Conservation (phyloP, 2,797 vertebrate genomes). For the Alosa sapidissima region DNA sequence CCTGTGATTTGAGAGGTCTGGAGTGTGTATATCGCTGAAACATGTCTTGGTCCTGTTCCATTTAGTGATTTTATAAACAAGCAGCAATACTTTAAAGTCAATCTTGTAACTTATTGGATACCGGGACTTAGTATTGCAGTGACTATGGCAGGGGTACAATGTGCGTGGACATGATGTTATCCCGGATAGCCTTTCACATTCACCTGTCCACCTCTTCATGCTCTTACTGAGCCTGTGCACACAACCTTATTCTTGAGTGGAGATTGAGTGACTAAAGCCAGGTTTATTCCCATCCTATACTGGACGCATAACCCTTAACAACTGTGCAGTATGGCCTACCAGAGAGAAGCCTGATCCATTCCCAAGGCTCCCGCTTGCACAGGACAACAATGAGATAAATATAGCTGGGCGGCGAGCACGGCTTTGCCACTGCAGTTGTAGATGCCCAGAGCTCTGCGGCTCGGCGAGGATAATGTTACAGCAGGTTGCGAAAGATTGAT, state of each 20-base stretch:
- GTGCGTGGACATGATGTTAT: not conserved
- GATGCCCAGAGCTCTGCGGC: not conserved
- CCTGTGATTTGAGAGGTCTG: no score
- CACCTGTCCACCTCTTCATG: not conserved
- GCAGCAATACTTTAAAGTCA: no score
- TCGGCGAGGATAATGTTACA: not conserved
- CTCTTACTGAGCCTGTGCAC: not conserved
- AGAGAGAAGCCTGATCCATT: conserved; percentile 3
- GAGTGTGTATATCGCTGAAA: no score
- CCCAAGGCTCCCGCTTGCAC: conserved; percentile 12
- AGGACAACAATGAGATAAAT: conserved; percentile 26
- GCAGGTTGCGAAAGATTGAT: conserved; percentile 6
- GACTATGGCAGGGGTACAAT: not conserved
- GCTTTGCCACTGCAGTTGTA: conserved; percentile 14
- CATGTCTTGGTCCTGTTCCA: no score
- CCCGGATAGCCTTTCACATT: not conserved
- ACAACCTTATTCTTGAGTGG: not conserved
- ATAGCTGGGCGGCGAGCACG: not conserved
- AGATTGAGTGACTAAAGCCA: not conserved
- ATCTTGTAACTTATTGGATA: no score
- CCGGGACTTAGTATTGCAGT: no score
- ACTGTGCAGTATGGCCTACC: not conserved
- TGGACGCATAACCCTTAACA: not conserved
- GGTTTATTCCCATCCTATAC: conserved; percentile 1
- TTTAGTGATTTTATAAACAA: no score